Base-by-base conservation (phyloP, 1,140 invertebrate genomes). In the Meloidogyne exigua region DNA sequence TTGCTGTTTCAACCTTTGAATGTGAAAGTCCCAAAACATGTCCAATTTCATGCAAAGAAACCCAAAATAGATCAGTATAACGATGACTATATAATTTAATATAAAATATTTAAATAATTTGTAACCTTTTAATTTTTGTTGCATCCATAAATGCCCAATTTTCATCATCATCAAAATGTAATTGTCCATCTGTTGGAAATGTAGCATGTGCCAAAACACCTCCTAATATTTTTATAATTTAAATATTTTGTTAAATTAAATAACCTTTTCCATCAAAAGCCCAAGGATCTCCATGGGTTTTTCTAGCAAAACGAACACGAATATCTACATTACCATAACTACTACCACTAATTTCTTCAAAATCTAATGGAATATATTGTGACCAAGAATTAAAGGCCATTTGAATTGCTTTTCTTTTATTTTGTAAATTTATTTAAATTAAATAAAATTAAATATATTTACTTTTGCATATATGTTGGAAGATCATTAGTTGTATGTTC, bases 91-190 rank as follows among this genome's bases (percentile, higher is more conserved):
- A 32, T 18, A 68, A 23, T 68, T 68, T 21, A 9, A 71, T 21
- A 1, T 7, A 72, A 28, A 21, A 57, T 12, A 18, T 72, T n/a
- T 44, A 44, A 49, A 36, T 71, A 42, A 21, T 42, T 23, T 32
- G 23, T 69, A 28, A 82, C 80, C 63, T 74, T 11, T 65, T 76
- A 71, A 85, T 85, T 62, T 86, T 85, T 21, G 18, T 71, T 7
- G 79, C 76, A 67, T 85, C 82, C 78, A 83, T 73, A 32, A 62
- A 85, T n/a, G 78, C 78, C 86, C 86, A 86, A 39, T 87, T 83
- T 72, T 86, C 85, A 69, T 83, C 84, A 44, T 86, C 85, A 71
- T 86, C 85, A 72, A 86, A 86, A 74, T 86, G 85, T 10, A 86
- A 74, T 68, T 81, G 70, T n/a, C 85, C 85, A 75, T 74, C 82